Conservation (phyloP, 2,797 vertebrate genomes). For the Enteromius mattozi region DNA sequence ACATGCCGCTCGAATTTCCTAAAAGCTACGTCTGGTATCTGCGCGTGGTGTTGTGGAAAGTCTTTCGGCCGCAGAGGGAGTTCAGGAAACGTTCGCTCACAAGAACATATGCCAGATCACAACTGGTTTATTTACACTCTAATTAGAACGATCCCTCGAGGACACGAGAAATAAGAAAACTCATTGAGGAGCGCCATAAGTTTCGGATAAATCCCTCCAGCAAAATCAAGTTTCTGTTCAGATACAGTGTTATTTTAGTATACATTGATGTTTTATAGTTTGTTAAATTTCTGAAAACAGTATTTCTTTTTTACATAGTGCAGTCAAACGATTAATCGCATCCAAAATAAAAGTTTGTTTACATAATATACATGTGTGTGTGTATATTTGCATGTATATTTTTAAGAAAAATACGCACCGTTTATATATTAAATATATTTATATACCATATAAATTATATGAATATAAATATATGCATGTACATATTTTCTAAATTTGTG, state of each 20-base stretch:
- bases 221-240: background rate
- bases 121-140: conserved; percentile 36
- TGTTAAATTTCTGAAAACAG: background rate
- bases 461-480: no score
- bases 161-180: background rate
- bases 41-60: background rate
- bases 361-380: no score
- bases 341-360: no score
- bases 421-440: no score
- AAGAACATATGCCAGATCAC: conserved; percentile 41
- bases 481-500: no score
- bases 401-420: no score
- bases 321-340: no score
- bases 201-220: background rate
- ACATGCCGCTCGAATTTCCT: background rate
- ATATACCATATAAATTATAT: no score
- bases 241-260: background rate
- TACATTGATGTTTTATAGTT: background rate
- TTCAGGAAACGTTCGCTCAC: conserved; percentile 20
- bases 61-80: conserved; percentile 17
- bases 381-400: no score
- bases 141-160: conserved; percentile 8
- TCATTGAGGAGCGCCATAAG: background rate
- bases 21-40: background rate
- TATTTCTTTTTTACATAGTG: no score